These are phyloP conservation scores for Stratiomys singularior DNA, from an alignment of 2,888 invertebrate species.

Conservation along the genomic window DNA sequence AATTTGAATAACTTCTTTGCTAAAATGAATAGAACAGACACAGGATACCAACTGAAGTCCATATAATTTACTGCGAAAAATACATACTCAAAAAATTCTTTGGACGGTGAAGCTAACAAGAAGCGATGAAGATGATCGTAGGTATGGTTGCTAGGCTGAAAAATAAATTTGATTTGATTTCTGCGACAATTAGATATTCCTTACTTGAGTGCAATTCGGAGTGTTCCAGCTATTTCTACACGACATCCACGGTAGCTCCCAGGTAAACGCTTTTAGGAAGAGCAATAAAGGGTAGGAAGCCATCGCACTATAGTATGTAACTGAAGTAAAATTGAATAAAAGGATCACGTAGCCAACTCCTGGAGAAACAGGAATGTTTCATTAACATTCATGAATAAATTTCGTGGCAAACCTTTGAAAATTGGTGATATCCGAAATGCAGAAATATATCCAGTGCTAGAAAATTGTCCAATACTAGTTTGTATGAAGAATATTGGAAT, in stretches of 20 bases:
- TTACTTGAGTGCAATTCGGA: constrained; percentile 67
- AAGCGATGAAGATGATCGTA: constrained; percentile 26
- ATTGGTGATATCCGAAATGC: constrained; percentile 83
- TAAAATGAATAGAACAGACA: neutral
- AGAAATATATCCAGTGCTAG: constrained; percentile 82
- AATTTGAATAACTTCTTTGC: constrained; percentile 27
- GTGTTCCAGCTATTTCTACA: constrained; percentile 86
- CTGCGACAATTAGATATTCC: neutral
- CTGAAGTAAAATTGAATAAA: constrained; percentile 81
- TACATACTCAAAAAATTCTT: constrained; percentile 37
- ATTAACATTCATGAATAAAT: neutral
- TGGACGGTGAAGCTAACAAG: constrained; percentile 13
- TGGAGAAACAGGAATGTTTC: constrained; percentile 61
- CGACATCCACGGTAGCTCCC: constrained; percentile 79
- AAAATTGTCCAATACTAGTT: constrained; percentile 87
- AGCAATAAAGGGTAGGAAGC: constrained; percentile 87
- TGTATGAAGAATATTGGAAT: constrained; percentile 89
- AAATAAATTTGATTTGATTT: neutral
- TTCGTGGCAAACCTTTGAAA: constrained; percentile 77
- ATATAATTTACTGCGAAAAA: neutral
- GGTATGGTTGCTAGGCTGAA: constrained; percentile 14
- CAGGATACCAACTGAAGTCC: neutral
- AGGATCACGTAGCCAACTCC: constrained; percentile 88
- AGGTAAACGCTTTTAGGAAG: constrained; percentile 75
- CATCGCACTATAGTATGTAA: constrained; percentile 84